These are phyloP conservation scores for Lasiurus cinereus DNA, from an alignment of 2,113 vertebrate species.

Conservation along the genomic window DNA sequence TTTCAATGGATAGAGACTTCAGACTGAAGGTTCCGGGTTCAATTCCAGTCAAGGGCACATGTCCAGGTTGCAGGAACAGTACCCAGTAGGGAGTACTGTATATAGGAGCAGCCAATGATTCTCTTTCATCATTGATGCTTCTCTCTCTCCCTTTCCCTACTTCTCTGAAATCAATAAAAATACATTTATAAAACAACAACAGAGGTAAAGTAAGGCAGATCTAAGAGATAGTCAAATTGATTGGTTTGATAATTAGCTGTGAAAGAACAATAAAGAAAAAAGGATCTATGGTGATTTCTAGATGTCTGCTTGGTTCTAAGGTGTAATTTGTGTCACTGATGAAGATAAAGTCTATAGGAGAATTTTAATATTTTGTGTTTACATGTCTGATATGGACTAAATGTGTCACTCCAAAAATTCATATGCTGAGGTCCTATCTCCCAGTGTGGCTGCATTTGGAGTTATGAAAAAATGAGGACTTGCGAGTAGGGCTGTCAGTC, in stretches of 20 bases:
- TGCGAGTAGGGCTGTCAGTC: background rate
- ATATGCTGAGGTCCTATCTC: too few species aligned
- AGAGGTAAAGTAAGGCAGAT: background rate
- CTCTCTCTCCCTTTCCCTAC: too few species aligned
- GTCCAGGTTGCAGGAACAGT: too few species aligned
- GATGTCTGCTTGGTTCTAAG: background rate
- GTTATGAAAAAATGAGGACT: constrained; percentile 10
- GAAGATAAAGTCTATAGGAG: background rate
- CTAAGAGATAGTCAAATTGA: background rate
- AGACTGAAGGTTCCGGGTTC: too few species aligned
- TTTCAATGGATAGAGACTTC: too few species aligned
- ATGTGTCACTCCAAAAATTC: too few species aligned
- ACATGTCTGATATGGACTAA: background rate
- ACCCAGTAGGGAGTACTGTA: too few species aligned
- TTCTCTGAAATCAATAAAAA: too few species aligned
- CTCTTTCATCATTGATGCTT: too few species aligned
- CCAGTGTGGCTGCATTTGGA: background rate
- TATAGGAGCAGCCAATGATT: too few species aligned
- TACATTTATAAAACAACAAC: too few species aligned
- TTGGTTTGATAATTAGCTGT: background rate
- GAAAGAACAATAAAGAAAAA: background rate
- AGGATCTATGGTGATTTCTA: background rate
- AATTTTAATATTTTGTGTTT: constrained; percentile 3
- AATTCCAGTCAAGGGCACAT: too few species aligned
- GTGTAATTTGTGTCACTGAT: background rate